Evolutionary conservation across 1,140 invertebrate genomes (phyloP), one percentile per base, ranked within the genome.

Genomic region (Hycleus phaleratus): DNA sequence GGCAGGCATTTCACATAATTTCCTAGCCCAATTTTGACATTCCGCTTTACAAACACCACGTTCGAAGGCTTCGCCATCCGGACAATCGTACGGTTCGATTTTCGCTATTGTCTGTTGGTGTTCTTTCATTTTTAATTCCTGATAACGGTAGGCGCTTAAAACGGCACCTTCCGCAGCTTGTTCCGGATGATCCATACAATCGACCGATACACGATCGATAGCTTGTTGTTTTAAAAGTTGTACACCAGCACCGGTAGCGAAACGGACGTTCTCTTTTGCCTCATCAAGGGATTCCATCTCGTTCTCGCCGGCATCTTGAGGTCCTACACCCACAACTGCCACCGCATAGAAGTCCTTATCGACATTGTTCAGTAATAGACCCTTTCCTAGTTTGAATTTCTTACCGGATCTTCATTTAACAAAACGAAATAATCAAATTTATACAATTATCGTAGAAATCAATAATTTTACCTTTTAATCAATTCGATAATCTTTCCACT

Each of bases 11-110:
- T 93, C 89, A 43, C 81, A 82, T 1, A 93, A 74, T 56, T 76
- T 77, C 6, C 90, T 77, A 9, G 87, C 86, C 74, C 90, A 82
- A 72, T 92, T 92, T 71, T 94, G 91, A 3, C 84, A 85, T 42
- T 84, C 76, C 0, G 85, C 86, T 65, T 85, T 73, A 56, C 72
- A 73, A 3, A 73, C 55, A 9, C 71, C 71, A 38, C 70, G 61
- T 52, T 72, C 70, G 60, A 69, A 72, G 49, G 64, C 65, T 25
- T 73, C 70, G 3, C 59, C 61, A 39, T 74, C 66, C 55, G 46
- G 71, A 67, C 66, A 68, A 18, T 78, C 74, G 46, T 74, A 77
- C 1, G 81, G 61, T 55, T 78, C 75, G 6, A 83, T 65, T 24
- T 75, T 76, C 6, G 81, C 73, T 12, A 74, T 73, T 0, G 71